Percentiles rank a stretch among this genome's conserved stretches.
phyloP scores from a whole-genome alignment of 2,888 invertebrate species.

The Neocrepidodera transversa region DNA sequence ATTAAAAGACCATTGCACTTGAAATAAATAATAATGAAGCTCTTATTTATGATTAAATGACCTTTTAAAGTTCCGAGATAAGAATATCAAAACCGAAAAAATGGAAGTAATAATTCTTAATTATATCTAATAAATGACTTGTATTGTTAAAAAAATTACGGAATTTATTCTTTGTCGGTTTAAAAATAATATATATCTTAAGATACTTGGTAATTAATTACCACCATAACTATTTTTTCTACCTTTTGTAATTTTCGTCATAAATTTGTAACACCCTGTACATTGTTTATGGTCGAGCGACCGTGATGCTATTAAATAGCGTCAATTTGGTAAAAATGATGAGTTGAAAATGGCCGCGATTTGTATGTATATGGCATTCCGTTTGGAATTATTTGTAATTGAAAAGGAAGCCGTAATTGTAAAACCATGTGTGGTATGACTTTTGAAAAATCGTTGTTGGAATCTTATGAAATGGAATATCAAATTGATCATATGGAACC shows the following conservation, averaged over 20 bases:
- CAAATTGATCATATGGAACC: too few relatives aligned
- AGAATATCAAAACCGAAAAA: too few relatives aligned
- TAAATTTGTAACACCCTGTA: neutral
- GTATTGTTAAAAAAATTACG: too few relatives aligned
- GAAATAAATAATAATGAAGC: neutral
- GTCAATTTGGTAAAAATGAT: constrained; percentile 26
- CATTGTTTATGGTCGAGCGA: constrained; percentile 32
- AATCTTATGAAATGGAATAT: constrained; percentile 5
- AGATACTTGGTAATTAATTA: too few relatives aligned
- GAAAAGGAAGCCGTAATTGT: constrained; percentile 30
- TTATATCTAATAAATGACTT: neutral
- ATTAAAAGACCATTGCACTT: neutral
- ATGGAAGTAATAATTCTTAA: neutral
- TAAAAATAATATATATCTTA: too few relatives aligned
- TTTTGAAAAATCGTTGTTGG: constrained; percentile 20
- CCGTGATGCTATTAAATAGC: constrained; percentile 22
- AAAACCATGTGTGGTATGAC: constrained; percentile 29
- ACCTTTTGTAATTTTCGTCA: too few relatives aligned
- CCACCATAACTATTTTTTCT: too few relatives aligned
- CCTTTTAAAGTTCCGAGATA: neutral
- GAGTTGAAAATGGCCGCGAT: constrained; percentile 25
- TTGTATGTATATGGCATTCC: constrained; percentile 27
- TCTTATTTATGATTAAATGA: neutral
- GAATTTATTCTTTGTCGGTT: too few relatives aligned
- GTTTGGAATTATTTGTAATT: constrained; percentile 21